Conservation (phyloP, 2,888 invertebrate species). For the Agonopterix subpropinquella region DNA sequence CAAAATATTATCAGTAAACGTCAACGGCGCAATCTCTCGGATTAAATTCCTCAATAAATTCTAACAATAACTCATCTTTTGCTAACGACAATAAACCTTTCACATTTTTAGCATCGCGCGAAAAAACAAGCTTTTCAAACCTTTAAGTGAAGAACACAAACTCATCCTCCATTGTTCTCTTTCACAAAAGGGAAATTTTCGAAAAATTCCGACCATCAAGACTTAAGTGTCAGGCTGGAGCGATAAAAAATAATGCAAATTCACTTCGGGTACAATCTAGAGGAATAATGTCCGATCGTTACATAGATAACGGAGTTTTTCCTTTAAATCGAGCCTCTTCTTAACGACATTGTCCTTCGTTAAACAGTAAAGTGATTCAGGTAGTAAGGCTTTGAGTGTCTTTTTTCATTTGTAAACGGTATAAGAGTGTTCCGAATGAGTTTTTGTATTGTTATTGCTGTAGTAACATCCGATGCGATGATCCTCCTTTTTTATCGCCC, state of each 20-base stretch:
- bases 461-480: slow-evolving; percentile 21
- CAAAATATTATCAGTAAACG: too few species aligned
- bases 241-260: slow-evolving; percentile 69
- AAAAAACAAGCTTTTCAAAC: slow-evolving; percentile 38
- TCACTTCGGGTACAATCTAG: slow-evolving; percentile 38
- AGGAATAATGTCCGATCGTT: slow-evolving; percentile 60
- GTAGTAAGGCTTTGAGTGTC: slow-evolving; percentile 52
- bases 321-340: slow-evolving; percentile 48
- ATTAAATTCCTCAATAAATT: too few species aligned
- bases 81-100: slow-evolving; percentile 19
- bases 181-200: slow-evolving; percentile 31
- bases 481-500: slow-evolving; percentile 13
- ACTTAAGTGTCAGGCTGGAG: slow-evolving; percentile 44
- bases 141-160: slow-evolving; percentile 44
- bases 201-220: slow-evolving; percentile 38
- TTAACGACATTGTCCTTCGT: slow-evolving; percentile 59
- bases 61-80: too few species aligned
- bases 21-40: too few species aligned
- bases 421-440: slow-evolving; percentile 36
- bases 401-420: slow-evolving; percentile 59
- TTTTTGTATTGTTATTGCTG: slow-evolving; percentile 47
- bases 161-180: slow-evolving; percentile 50
- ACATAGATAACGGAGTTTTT: slow-evolving; percentile 62
- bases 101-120: slow-evolving; percentile 23
- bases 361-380: slow-evolving; percentile 61